Percentiles rank a stretch among this genome's conserved stretches.
phyloP scores from a whole-genome alignment of 37 sponge, comb jelly and placozoan species.

The Bolinopsis microptera region DNA sequence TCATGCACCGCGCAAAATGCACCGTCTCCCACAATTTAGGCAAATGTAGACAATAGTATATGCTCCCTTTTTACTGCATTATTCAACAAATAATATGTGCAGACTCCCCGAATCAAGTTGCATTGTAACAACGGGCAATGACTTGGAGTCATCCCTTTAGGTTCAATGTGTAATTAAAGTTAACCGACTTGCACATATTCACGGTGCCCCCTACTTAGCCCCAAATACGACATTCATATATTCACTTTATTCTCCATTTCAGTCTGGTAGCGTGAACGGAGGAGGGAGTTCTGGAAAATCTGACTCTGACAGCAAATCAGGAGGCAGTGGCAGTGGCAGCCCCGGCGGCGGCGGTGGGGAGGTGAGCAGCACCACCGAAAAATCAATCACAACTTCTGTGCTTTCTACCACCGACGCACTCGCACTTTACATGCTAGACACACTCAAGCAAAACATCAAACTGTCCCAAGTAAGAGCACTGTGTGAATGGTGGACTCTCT shows the following conservation, averaged over 20 bases:
- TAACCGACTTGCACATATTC: not conserved
- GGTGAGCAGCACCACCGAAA: not conserved
- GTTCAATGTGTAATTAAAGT: not conserved
- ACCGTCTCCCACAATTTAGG: not conserved
- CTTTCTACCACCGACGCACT: not conserved
- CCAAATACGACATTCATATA: not conserved
- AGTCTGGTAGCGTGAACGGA: not conserved
- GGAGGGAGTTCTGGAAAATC: not conserved
- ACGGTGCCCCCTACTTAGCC: not conserved
- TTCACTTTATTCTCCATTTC: not conserved
- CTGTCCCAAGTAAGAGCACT: not conserved
- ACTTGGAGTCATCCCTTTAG: not conserved
- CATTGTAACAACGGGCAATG: not conserved
- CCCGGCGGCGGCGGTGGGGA: not conserved
- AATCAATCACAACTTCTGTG: not conserved
- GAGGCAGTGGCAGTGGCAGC: conserved; percentile 1
- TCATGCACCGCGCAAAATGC: not conserved
- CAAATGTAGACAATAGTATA: not conserved
- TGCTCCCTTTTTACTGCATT: not conserved
- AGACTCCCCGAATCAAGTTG: not conserved
- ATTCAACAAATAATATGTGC: not conserved
- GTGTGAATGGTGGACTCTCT: no score
- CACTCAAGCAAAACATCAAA: conserved; percentile 18
- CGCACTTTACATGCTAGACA: conserved; percentile 15
- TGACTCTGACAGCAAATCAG: conserved; percentile 8